Base-by-base conservation (phyloP, 2,888 invertebrate species). In the Orchesellides sinensis region DNA sequence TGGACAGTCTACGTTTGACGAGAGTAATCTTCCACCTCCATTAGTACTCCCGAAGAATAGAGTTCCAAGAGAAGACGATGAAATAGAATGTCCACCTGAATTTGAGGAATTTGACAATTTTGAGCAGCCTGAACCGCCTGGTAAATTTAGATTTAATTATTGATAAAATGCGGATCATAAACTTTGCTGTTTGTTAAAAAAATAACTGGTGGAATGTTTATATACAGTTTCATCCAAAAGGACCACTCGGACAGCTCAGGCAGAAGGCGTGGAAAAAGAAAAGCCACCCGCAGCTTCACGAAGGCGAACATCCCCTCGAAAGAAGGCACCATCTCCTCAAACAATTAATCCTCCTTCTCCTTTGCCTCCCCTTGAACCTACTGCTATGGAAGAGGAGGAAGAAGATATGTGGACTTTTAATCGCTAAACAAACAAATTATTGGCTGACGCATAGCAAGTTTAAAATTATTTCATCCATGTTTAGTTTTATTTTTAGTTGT, bases 391-490 rank as follows among this genome's bases (percentile, higher is more conserved):
- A 35, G 68, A 66, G 6, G 61, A 66, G 8, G 82, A 70, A 25
- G 81, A 69, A 10, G 81, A 81, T 52, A 40, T 74, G 52, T 82
- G 82, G 82, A 23, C 40, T 35, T 82, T 82, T 45, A 47, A 69
- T 14, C 45, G 59, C n/a, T 49, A 35, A 35, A n/a, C n/a, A 29
- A 12, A 4, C 12, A 66, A 32, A n/a, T 35, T 23, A 6, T 21
- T 27, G 27, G 25, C 21, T 6, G 47, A 35, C n/a, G 4, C 12
- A 17, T 47, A 10, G 47, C n/a, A 21, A 4, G 21, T 56, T 56
- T 25, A 56, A 47, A 56, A 56, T 23, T 25, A 25, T 25, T n/a
- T 54, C 4, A 23, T 6, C n/a, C 47, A 69, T 23, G 17, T 63
- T 52, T 49, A 47, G n/a, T 70, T 32, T 63, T 69, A 27, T 69